phyloP scores from a whole-genome alignment of 2,888 invertebrate species.

The Hedychridium roseum region DNA sequence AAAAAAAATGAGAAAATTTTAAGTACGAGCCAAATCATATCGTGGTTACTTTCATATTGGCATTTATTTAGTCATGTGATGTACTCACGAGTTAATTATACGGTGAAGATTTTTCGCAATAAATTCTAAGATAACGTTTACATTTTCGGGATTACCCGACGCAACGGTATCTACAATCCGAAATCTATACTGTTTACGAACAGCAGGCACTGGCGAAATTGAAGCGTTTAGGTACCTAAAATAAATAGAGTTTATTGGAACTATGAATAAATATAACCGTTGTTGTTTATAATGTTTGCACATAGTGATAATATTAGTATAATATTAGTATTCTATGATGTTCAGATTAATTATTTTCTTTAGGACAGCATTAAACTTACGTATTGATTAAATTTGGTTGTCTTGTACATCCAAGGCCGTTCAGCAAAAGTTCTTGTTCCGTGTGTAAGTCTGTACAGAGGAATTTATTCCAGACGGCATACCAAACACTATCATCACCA shows the following conservation, averaged over 20 bases:
- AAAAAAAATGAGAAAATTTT: too few species aligned
- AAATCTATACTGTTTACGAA: slow-evolving; percentile 45
- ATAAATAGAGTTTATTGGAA: too few species aligned
- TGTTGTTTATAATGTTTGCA: too few species aligned
- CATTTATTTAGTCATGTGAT: neutral
- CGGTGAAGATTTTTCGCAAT: slow-evolving; percentile 37
- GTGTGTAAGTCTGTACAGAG: slow-evolving; percentile 70
- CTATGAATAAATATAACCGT: too few species aligned
- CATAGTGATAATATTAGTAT: too few species aligned
- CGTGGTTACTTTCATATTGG: neutral
- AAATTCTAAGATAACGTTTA: slow-evolving; percentile 38
- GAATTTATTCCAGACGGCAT: slow-evolving; percentile 72
- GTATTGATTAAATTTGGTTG: slow-evolving; percentile 66
- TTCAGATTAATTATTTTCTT: too few species aligned
- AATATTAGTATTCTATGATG: too few species aligned
- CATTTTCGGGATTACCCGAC: slow-evolving; percentile 33
- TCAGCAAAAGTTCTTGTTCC: slow-evolving; percentile 74
- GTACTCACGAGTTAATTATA: slow-evolving; percentile 38
- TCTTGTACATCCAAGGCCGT: slow-evolving; percentile 74
- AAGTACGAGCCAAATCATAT: too few species aligned
- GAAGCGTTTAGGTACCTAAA: slow-evolving; percentile 31
- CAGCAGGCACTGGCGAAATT: slow-evolving; percentile 14
- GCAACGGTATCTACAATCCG: slow-evolving; percentile 38
- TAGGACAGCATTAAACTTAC: too few species aligned
- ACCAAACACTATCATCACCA: slow-evolving; percentile 71